Conservation (phyloP, 1,140 invertebrate genomes). For the Apis cerana region DNA sequence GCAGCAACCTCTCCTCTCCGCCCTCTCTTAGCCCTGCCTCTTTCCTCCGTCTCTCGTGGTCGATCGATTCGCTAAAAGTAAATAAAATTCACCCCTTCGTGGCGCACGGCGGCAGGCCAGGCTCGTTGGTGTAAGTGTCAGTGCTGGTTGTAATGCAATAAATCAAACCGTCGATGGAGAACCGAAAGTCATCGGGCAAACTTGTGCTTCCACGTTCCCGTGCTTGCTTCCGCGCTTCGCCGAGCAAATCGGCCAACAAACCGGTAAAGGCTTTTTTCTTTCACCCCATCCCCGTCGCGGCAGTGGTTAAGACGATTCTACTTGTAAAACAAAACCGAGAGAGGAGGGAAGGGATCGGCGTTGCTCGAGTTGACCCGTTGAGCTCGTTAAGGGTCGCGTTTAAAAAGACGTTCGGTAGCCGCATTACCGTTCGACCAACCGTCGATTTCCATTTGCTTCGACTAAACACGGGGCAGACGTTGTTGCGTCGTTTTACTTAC, state of each 20-base stretch:
- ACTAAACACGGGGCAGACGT: background rate
- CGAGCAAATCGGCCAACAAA: background rate
- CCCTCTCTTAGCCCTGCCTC: background rate
- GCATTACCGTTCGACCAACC: background rate
- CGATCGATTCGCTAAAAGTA: conserved; percentile 77
- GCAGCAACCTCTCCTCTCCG: conserved; percentile 37
- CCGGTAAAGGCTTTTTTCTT: no score
- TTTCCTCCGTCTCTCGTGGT: conserved; percentile 34
- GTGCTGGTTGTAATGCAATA: conserved; percentile 61
- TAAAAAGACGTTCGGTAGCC: background rate
- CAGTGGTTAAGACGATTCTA: background rate
- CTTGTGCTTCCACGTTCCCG: conserved; percentile 3
- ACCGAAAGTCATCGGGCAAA: conserved; percentile 57
- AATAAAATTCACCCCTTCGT: conserved; percentile 73
- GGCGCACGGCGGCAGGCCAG: conserved; percentile 22
- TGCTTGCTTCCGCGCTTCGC: background rate
- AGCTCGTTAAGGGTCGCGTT: background rate
- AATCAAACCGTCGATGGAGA: conserved; percentile 59
- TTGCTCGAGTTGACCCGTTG: background rate
- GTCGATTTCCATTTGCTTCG: background rate
- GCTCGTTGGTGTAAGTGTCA: conserved; percentile 56
- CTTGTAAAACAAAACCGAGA: background rate
- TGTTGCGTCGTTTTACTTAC: background rate
- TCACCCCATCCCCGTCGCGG: no score
- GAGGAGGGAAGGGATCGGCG: background rate